phyloP scores from a whole-genome alignment of 2,888 invertebrate species.

The Xestoiulus laeticollis region DNA sequence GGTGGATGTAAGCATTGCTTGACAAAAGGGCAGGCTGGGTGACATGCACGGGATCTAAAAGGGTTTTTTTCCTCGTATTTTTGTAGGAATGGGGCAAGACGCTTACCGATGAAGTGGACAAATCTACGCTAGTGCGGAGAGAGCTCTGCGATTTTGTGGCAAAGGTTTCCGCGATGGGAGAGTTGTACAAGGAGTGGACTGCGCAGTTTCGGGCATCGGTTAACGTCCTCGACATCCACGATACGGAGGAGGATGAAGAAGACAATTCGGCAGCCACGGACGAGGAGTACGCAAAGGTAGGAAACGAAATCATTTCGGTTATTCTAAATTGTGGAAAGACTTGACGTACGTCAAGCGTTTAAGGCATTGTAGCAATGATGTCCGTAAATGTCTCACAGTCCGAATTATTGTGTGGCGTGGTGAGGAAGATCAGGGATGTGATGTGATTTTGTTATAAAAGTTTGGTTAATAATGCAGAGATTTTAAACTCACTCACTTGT shows the following conservation, averaged over 20 bases:
- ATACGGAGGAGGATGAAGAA: constrained; percentile 65
- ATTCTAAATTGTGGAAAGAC: too few relatives aligned
- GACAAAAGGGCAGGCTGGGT: too few relatives aligned
- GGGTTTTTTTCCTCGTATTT: neutral
- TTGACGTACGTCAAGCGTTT: too few relatives aligned
- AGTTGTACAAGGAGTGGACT: constrained; percentile 68
- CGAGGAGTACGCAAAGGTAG: constrained; percentile 67
- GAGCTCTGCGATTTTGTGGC: constrained; percentile 69
- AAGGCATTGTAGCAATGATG: too few relatives aligned
- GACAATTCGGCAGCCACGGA: constrained; percentile 64
- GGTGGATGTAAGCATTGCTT: constrained; percentile 62
- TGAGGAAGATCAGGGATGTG: too few relatives aligned
- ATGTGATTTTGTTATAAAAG: too few relatives aligned
- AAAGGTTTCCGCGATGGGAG: constrained; percentile 67
- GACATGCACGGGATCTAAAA: too few relatives aligned
- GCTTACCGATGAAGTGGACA: constrained; percentile 56
- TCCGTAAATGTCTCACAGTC: too few relatives aligned
- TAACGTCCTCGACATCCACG: constrained; percentile 63
- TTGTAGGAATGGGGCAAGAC: constrained; percentile 57
- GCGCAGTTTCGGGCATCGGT: constrained; percentile 61
- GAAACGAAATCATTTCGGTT: constrained; percentile 54
- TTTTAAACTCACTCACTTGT: too few relatives aligned
- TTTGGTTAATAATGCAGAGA: too few relatives aligned
- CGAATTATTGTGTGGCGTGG: too few relatives aligned
- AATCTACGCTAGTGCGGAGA: constrained; percentile 60